These are phyloP conservation scores for Drosophila macrospina DNA, from an alignment of 2,888 invertebrate species.

Conservation along the genomic window DNA sequence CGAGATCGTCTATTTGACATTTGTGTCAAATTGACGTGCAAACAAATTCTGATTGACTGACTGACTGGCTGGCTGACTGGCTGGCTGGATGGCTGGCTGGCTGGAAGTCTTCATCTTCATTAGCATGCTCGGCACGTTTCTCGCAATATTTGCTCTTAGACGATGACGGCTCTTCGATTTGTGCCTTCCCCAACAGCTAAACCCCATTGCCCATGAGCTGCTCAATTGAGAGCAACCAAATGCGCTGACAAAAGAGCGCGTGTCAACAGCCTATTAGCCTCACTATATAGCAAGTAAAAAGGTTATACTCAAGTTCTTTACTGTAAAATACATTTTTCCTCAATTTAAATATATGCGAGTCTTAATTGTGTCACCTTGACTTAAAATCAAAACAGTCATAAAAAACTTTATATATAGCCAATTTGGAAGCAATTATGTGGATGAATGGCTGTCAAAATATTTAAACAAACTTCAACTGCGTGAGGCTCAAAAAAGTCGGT, in stretches of 20 bases:
- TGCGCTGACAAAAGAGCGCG: conserved; percentile 20
- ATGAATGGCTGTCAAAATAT: no score
- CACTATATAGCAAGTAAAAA: no score
- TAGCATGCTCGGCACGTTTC: conserved; percentile 64
- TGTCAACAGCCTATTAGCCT: conserved; percentile 4
- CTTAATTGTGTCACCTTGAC: no score
- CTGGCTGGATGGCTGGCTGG: background rate
- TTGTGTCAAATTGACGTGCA: conserved; percentile 22
- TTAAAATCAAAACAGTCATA: no score
- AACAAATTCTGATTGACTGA: conserved; percentile 22
- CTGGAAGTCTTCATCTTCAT: conserved; percentile 36
- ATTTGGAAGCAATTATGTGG: no score
- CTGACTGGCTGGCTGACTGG: no score
- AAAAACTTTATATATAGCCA: no score
- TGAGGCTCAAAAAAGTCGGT: no score
- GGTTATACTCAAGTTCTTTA: no score
- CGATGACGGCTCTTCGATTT: conserved; percentile 29
- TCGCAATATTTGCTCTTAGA: conserved; percentile 42
- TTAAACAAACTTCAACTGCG: no score
- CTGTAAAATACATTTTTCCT: no score
- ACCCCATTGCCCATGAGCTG: conserved; percentile 20
- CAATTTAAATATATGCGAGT: no score
- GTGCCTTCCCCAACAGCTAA: conserved; percentile 1
- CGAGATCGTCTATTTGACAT: conserved; percentile 71
- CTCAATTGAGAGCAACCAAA: conserved; percentile 28